Conservation (phyloP, 2,888 invertebrate genomes). For the Peribatodes rhomboidaria region DNA sequence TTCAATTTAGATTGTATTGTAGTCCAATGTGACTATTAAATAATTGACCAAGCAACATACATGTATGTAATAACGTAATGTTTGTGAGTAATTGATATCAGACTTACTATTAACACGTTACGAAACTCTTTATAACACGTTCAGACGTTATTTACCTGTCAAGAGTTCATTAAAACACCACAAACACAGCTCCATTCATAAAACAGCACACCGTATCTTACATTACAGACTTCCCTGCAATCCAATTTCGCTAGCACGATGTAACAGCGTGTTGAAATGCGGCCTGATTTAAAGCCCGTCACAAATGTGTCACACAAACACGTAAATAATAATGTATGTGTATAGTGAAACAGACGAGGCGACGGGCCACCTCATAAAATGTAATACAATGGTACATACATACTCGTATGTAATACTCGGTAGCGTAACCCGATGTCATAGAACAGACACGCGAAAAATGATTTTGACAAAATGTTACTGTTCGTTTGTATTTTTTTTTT, state of each 20-base stretch:
- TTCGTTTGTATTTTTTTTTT: too few relatives aligned
- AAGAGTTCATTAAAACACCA: constrained; percentile 20
- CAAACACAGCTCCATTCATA: constrained; percentile 18
- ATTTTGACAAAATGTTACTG: constrained; percentile 1
- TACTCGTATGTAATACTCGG: neutral
- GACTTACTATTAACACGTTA: neutral
- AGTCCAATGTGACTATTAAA: too few relatives aligned
- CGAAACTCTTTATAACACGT: neutral
- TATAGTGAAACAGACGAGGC: constrained; percentile 12
- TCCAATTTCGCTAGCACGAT: constrained; percentile 38
- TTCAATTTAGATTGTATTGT: too few relatives aligned
- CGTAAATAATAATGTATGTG: constrained; percentile 2
- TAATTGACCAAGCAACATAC: too few relatives aligned
- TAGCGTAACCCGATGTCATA: neutral
- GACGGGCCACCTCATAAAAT: constrained; percentile 6
- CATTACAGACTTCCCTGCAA: constrained; percentile 34
- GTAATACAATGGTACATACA: neutral
- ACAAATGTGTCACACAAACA: constrained; percentile 29
- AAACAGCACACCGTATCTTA: constrained; percentile 28
- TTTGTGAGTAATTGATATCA: too few relatives aligned
- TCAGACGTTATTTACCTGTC: neutral
- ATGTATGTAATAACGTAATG: too few relatives aligned
- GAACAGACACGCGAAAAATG: neutral
- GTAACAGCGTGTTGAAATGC: constrained; percentile 34
- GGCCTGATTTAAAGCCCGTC: constrained; percentile 40